Evolutionary conservation across 2,888 invertebrate genomes (phyloP).

Genomic region (Imbricaverruca yamaguchii): DNA sequence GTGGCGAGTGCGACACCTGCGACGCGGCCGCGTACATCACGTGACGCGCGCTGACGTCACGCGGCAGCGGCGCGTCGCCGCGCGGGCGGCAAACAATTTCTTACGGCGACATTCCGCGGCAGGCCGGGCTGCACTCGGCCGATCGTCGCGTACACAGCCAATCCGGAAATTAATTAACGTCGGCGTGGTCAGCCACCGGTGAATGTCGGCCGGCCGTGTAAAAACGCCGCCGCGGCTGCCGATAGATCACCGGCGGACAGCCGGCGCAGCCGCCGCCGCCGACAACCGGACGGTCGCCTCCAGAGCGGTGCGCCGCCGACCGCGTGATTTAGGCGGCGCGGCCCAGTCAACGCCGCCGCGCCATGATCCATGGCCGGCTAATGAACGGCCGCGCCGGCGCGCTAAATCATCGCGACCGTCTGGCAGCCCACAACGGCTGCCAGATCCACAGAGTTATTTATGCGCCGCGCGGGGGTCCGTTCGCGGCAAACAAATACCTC

Average conservation of each 20-base stretch:
- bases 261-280: background rate
- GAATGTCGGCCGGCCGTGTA: background rate
- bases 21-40: background rate
- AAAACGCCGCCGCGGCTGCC: background rate
- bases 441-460: background rate
- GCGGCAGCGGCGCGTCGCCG: background rate
- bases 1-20: background rate
- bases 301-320: background rate
- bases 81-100: background rate
- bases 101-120: background rate
- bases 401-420: background rate
- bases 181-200: background rate
- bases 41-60: background rate
- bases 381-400: background rate
- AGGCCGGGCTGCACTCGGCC: background rate
- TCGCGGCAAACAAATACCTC: constrained; percentile 13
- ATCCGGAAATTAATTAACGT: background rate
- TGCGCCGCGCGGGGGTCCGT: background rate
- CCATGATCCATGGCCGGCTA: background rate
- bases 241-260: constrained; percentile 2
- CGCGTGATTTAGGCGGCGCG: background rate
- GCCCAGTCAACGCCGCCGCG: background rate
- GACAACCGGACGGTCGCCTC: background rate
- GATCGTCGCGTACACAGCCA: background rate
- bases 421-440: background rate